phyloP scores from a whole-genome alignment of 2,888 invertebrate genomes.

The Ryuthela nishihirai region DNA sequence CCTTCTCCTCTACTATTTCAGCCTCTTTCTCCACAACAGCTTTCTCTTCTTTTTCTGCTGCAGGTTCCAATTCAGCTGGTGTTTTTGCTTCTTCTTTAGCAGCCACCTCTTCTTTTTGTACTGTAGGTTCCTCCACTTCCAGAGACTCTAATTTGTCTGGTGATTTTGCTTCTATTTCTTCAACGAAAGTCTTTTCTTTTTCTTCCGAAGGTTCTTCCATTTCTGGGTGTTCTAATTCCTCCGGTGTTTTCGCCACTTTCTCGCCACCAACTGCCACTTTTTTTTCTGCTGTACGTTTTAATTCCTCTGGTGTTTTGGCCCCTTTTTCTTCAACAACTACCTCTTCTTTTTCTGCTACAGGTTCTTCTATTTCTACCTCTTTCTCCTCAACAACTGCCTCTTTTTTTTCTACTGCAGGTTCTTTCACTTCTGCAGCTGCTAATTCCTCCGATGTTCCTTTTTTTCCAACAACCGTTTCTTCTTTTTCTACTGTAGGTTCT shows the following conservation, averaged over 20 bases:
- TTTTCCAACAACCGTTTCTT: not conserved
- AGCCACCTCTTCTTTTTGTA: not conserved
- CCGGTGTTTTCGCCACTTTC: not conserved
- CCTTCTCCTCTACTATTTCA: not conserved
- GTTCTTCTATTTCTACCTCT: not conserved
- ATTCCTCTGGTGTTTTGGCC: not conserved
- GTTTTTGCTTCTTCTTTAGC: not conserved
- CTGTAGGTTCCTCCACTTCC: not conserved
- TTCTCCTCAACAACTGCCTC: not conserved
- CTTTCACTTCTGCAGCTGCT: not conserved
- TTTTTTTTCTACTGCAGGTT: not conserved
- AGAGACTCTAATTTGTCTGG: not conserved
- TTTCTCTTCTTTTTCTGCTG: not conserved
- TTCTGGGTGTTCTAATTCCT: not conserved
- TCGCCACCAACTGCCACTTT: not conserved
- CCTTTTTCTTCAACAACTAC: not conserved
- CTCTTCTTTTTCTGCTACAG: not conserved
- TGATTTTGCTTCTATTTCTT: slow-evolving; percentile 3
- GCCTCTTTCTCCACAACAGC: not conserved
- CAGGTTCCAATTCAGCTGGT: not conserved
- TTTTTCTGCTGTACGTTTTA: not conserved
- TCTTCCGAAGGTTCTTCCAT: not conserved
- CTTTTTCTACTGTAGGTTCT: not conserved
- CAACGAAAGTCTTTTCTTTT: not conserved
- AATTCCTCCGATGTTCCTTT: not conserved